Base-by-base conservation (phyloP, 2,113 vertebrate species). In the Hippopotamus amphibius region DNA sequence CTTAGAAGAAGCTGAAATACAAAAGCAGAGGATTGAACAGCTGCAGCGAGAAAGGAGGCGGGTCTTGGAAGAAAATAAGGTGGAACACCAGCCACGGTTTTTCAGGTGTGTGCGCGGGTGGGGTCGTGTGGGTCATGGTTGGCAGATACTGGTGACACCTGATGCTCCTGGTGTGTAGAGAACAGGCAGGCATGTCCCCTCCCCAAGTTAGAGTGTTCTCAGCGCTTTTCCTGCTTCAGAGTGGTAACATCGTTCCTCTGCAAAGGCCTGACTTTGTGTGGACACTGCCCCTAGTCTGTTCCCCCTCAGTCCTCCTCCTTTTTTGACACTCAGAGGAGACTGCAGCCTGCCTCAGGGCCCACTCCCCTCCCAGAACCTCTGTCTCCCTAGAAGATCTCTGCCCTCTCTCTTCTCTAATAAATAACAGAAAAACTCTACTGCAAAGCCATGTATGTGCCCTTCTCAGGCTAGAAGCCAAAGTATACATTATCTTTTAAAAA, bases 21-120 rank as follows among this genome's bases (percentile, higher is more conserved):
- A 99, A 89, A 99, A 99, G 97, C 99, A 99, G 98, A 99, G 99
- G 97, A 99, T 99, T 0, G 99, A 99, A 96, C 99, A 99, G 98
- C 99, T 99, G 17, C 99, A 99, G 98, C 99, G 99, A 97, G 99
- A 99, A 48, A 98, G 99, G 93, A 98, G 99, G 79, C 99, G 99
- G 95, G 98, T 99, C 98, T 98, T 99, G 59, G 99, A 99, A 95
- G 99, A 99, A 96, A 99, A 98, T 95, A 98, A 98, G 16, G 53
- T 98, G 95, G 98, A 99, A 24, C 99, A 99, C 97, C 99, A 99
- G 93, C 99, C 99, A 13, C 98, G 99, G 89, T 99, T 99, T 98
- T 99, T 99, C 99, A 99, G 99, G 99, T 99, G 94, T 5, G 96
- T 10, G 30, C 0, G 6, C 0, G 0, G 55, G 2, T 0, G 0